Evolutionary conservation across 2,113 vertebrate species (phyloP).

Genomic region (Hippocampus zosterae): DNA sequence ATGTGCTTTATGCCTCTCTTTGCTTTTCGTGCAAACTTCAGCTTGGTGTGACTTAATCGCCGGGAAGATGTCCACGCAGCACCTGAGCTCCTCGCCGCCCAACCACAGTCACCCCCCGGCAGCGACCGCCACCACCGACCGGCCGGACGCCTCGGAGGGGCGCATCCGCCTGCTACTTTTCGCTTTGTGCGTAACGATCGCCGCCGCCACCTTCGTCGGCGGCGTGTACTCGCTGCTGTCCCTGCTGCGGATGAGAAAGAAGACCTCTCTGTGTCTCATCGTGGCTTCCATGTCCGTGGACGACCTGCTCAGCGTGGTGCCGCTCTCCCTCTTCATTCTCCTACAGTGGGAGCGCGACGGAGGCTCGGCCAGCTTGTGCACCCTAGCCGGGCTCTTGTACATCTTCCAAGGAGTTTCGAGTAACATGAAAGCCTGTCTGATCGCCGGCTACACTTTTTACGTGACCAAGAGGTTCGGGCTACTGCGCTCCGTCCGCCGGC

Average conservation of each 20-base stretch:
- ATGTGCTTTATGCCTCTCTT: background rate
- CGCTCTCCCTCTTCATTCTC: slow-evolving; percentile 82
- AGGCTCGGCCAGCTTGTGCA: slow-evolving; percentile 74
- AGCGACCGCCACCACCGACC: slow-evolving; percentile 56
- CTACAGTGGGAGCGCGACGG: slow-evolving; percentile 75
- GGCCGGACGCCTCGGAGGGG: slow-evolving; percentile 63
- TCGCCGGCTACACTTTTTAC: slow-evolving; percentile 88
- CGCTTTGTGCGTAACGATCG: slow-evolving; percentile 76
- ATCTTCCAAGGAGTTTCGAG: slow-evolving; percentile 89
- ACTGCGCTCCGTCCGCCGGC: slow-evolving; percentile 53
- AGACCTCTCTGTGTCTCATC: slow-evolving; percentile 79
- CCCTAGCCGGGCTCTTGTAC: slow-evolving; percentile 83
- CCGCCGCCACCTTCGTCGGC: slow-evolving; percentile 75
- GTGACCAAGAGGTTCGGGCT: slow-evolving; percentile 66
- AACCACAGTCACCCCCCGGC: slow-evolving; percentile 74
- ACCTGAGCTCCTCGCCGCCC: slow-evolving; percentile 51
- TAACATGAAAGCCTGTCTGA: slow-evolving; percentile 86
- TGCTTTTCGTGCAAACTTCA: slow-evolving; percentile 35
- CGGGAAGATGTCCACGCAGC: slow-evolving; percentile 63
- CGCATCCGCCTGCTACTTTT: slow-evolving; percentile 76
- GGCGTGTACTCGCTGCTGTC: slow-evolving; percentile 82
- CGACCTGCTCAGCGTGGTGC: slow-evolving; percentile 83
- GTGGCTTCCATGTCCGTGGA: slow-evolving; percentile 88
- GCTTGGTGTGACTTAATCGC: slow-evolving; percentile 27
- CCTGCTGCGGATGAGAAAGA: slow-evolving; percentile 76